These are phyloP conservation scores for Eidolon helvum DNA, from an alignment of 2,113 vertebrate species.

Conservation along the genomic window DNA sequence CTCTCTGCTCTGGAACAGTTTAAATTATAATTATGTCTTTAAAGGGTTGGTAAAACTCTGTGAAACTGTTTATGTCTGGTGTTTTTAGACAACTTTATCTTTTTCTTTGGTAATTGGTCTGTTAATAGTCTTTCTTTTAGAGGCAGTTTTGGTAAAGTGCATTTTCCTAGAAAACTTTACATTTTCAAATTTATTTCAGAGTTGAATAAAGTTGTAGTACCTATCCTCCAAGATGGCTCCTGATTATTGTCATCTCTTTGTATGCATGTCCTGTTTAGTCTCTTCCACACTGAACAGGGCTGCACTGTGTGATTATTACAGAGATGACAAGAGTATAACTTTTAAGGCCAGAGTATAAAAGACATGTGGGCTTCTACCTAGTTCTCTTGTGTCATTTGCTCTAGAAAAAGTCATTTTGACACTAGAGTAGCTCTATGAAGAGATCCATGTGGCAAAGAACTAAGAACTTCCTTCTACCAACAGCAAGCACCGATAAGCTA, in stretches of 20 bases:
- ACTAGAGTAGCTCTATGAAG: not conserved
- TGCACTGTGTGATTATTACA: not conserved
- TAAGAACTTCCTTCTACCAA: not conserved
- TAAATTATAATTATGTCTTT: not conserved
- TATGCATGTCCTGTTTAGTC: not conserved
- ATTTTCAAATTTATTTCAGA: not conserved
- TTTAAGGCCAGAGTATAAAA: not conserved
- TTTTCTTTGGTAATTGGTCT: not conserved
- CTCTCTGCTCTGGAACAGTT: not conserved
- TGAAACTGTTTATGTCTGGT: not conserved
- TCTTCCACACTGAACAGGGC: not conserved
- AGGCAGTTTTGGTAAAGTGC: not conserved
- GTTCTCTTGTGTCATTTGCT: not conserved
- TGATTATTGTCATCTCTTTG: not conserved
- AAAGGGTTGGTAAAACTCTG: not conserved
- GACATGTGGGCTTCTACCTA: not conserved
- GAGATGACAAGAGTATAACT: not conserved
- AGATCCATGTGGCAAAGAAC: not conserved
- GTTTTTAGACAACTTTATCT: not conserved
- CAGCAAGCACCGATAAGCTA: not conserved
- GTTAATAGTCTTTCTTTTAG: not conserved
- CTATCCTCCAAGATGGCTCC: not conserved
- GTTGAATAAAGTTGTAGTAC: not conserved
- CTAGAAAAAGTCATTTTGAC: not conserved
- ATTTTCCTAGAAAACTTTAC: not conserved